Evolutionary conservation across 2,888 invertebrate genomes (phyloP), one percentile per base, ranked within the genome.

Genomic region (Drosophila paranaensis): DNA sequence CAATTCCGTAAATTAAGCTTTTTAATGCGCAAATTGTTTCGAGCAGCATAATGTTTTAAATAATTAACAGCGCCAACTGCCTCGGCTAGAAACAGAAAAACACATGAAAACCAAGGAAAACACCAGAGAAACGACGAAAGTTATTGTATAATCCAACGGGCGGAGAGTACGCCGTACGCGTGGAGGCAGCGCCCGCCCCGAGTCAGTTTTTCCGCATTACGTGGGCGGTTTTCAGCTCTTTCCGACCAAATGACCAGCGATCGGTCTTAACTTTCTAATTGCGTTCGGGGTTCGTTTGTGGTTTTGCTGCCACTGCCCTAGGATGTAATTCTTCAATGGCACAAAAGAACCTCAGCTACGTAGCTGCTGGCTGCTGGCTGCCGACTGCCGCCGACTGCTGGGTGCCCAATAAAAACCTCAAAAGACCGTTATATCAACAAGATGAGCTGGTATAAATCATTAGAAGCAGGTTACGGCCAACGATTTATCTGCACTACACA

Each of bases 1-100:
- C 81, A 71, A 80, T 82, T 80, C 75, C 75, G 87, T 83, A 90
- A 88, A 90, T 86, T 88, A 83, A 88, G 69, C 78, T 89, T 89
- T 85, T 89, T 85, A 90, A 90, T 85, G 90, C 87, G 90, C 83
- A 88, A 85, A 85, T 90, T 83, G 83, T 83, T 82, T 67, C 48
- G 66, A 66, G 75, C 72, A 48, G 11, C 58, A 80, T 88, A 85
- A 89, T 85, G 73, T 85, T 68, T 69, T 64, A 71, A 73, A 72
- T 84, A 89, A 87, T 84, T 74, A 79, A 76, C 66, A 65, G 33
- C 43, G 51, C 40, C 54, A 67, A 58, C 50, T 45, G 61, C 35
- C 56, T 50, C 40, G 64, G 50, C 63, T 70, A 79, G 75, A 75
- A 81, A 67, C 51, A 13, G 16, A 13, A 6, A 45, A 14, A 14